Evolutionary conservation across 2,888 invertebrate species (phyloP).

Genomic region (Aleiodes alternator): DNA sequence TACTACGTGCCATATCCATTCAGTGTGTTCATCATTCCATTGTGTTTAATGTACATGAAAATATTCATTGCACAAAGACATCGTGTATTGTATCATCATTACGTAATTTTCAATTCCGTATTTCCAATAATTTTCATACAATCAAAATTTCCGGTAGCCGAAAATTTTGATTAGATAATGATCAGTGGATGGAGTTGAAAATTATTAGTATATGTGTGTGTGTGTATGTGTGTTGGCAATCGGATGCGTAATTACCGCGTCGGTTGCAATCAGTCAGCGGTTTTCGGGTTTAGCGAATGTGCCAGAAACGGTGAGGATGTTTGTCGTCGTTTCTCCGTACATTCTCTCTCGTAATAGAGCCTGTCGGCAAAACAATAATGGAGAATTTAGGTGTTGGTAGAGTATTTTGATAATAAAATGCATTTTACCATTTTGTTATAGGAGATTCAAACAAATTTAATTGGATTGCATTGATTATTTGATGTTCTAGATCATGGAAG

Average conservation of each 20-base stretch:
- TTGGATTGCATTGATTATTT: no score
- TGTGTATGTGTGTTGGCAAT: slow-evolving; percentile 31
- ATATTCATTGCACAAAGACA: neutral
- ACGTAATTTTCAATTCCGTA: neutral
- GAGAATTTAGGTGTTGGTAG: slow-evolving; percentile 44
- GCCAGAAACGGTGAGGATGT: slow-evolving; percentile 36
- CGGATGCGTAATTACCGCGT: slow-evolving; percentile 48
- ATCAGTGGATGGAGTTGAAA: slow-evolving; percentile 7
- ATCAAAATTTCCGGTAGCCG: neutral
- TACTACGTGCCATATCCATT: neutral
- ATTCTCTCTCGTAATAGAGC: slow-evolving; percentile 57
- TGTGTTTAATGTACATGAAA: neutral
- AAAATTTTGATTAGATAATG: neutral
- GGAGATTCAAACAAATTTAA: neutral
- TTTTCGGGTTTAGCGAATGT: slow-evolving; percentile 40
- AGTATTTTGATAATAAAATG: slow-evolving; percentile 15
- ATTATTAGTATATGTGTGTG: neutral
- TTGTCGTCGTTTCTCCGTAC: slow-evolving; percentile 37
- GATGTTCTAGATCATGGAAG: no score
- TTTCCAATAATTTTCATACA: neutral
- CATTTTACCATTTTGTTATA: neutral
- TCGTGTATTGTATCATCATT: neutral
- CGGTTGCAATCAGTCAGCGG: slow-evolving; percentile 55
- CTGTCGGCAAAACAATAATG: slow-evolving; percentile 54
- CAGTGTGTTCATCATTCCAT: neutral